phyloP scores from a whole-genome alignment of 1,140 invertebrate genomes.

The Metopolophium dirhodum region DNA sequence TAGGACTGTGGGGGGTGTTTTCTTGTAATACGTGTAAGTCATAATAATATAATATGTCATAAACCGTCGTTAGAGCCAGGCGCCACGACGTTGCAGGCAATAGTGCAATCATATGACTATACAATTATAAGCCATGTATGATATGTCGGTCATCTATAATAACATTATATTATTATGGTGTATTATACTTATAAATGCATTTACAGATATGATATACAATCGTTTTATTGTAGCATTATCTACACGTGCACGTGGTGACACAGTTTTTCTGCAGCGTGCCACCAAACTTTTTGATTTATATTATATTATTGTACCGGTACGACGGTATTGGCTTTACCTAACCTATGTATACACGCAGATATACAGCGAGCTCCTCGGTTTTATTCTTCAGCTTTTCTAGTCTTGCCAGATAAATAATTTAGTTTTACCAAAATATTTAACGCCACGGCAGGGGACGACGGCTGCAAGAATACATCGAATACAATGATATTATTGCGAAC shows the following conservation, averaged over 20 bases:
- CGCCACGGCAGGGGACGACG: no score
- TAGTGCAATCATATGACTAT: background rate
- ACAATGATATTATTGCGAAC: no score
- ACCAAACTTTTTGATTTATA: background rate
- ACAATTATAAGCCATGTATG: background rate
- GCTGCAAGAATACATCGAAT: no score
- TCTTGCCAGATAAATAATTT: no score
- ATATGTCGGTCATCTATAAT: background rate
- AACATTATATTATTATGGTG: background rate
- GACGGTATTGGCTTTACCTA: no score
- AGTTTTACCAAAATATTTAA: no score
- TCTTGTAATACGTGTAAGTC: background rate
- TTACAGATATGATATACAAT: background rate
- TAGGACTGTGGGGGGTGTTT: background rate
- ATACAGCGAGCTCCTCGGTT: no score
- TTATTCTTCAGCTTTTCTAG: no score
- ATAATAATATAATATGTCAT: background rate
- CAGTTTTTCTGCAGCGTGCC: background rate
- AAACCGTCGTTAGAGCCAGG: background rate
- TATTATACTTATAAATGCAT: background rate
- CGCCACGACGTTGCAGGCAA: background rate
- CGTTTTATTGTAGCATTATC: background rate
- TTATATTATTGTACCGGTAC: background rate
- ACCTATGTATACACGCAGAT: no score
- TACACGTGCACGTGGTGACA: background rate